Evolutionary conservation across 2,888 invertebrate genomes (phyloP).

Genomic region (Spicauda simplicius): DNA sequence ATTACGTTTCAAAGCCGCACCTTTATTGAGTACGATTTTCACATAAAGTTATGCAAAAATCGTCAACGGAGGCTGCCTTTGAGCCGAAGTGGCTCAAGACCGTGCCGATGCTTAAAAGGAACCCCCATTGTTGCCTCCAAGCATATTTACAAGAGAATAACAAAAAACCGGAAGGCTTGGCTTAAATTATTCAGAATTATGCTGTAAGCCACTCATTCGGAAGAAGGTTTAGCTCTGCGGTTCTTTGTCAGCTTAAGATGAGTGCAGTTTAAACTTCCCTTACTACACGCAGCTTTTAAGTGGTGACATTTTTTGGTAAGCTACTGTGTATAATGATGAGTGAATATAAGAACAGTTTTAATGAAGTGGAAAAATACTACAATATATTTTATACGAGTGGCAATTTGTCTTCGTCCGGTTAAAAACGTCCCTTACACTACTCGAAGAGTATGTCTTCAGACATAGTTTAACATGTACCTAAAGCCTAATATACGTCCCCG

Average conservation of each 20-base stretch:
- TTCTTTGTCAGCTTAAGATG: neutral
- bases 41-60: slow-evolving; percentile 65
- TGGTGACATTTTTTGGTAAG: no score
- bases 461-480: no score
- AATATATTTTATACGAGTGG: no score
- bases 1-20: neutral
- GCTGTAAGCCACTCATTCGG: slow-evolving; percentile 6
- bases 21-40: slow-evolving; percentile 60
- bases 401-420: no score
- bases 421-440: no score
- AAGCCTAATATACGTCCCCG: no score
- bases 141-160: slow-evolving; percentile 10
- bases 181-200: slow-evolving; percentile 11
- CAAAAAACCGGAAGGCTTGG: slow-evolving; percentile 10
- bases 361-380: no score
- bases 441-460: no score
- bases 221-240: neutral
- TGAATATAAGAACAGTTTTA: no score
- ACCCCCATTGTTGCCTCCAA: slow-evolving; percentile 13
- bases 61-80: slow-evolving; percentile 49
- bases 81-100: slow-evolving; percentile 44
- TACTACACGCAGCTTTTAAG: no score
- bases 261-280: neutral
- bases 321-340: no score
- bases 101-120: slow-evolving; percentile 17